These are phyloP conservation scores for Aphelocoma coerulescens DNA, from an alignment of 2,113 vertebrate species.

Conservation along the genomic window DNA sequence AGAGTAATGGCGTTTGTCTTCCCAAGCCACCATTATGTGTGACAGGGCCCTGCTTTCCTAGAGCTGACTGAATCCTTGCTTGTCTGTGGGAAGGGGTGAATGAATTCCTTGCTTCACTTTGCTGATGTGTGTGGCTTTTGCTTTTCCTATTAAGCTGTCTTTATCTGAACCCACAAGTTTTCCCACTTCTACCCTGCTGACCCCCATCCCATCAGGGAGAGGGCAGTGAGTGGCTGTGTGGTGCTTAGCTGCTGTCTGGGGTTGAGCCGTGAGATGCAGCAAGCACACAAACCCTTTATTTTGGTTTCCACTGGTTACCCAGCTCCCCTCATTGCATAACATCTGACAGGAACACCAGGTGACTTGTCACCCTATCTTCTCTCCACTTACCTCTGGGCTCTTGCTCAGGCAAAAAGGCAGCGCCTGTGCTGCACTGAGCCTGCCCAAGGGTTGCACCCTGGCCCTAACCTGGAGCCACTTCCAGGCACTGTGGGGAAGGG, in stretches of 20 bases:
- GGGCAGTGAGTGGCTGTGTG: neutral
- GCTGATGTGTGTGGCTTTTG: neutral
- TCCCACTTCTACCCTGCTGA: neutral
- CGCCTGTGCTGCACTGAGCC: neutral
- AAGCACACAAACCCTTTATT: neutral
- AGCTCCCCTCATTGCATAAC: neutral
- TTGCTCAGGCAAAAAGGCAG: neutral
- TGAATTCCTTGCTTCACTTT: neutral
- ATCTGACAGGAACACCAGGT: neutral
- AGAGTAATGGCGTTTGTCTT: neutral
- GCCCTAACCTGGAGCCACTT: neutral
- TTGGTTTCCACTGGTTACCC: neutral
- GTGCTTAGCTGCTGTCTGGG: neutral
- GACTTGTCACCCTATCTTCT: neutral
- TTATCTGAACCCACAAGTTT: neutral
- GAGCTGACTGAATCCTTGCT: neutral
- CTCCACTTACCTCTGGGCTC: neutral
- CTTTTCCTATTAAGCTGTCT: neutral
- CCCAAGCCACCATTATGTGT: neutral
- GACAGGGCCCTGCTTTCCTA: neutral
- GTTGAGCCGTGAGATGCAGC: neutral
- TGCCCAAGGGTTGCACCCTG: neutral
- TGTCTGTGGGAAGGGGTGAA: neutral
- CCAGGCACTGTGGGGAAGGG: rapidly evolving
- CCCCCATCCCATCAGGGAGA: neutral